A percentile compares a stretch with the other conserved stretches of the same genome.
These are phyloP conservation scores for Sinocyclocheilus anophthalmus DNA, from an alignment of 2,113 vertebrate species.

Conservation along the genomic window DNA sequence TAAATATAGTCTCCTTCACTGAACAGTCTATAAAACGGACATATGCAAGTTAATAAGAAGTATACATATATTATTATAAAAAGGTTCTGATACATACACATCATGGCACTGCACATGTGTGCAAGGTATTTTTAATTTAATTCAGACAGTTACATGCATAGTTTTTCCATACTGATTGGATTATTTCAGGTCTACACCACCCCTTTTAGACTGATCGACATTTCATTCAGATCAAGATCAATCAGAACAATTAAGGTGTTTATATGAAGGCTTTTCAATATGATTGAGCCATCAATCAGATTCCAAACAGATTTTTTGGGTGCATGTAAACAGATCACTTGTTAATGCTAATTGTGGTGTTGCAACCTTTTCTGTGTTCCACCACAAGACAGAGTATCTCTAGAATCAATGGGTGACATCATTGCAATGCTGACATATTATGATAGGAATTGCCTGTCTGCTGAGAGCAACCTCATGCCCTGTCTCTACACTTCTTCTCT, in stretches of 20 bases:
- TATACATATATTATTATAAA: too few species aligned
- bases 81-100: too few species aligned
- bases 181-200: neutral
- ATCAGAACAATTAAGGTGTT: neutral
- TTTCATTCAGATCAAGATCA: neutral
- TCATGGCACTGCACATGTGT: too few species aligned
- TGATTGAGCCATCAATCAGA: neutral
- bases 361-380: constrained; percentile 44
- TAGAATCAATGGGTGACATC: constrained; percentile 51
- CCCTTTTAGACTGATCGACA: neutral
- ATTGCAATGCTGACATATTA: constrained; percentile 39
- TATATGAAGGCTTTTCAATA: neutral
- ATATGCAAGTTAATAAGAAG: too few species aligned
- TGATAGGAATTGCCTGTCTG: constrained; percentile 33
- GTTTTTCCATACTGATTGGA: neutral
- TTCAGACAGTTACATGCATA: neutral
- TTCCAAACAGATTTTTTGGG: too few species aligned
- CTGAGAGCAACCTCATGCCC: constrained; percentile 3
- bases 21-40: too few species aligned
- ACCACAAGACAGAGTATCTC: constrained; percentile 12
- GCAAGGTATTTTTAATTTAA: neutral
- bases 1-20: too few species aligned
- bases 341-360: too few species aligned
- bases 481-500: constrained; percentile 63
- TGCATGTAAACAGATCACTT: too few species aligned